Percentiles rank a stretch among this genome's conserved stretches.
phyloP scores from a whole-genome alignment of 2,797 vertebrate genomes.

The Ara ararauna region DNA sequence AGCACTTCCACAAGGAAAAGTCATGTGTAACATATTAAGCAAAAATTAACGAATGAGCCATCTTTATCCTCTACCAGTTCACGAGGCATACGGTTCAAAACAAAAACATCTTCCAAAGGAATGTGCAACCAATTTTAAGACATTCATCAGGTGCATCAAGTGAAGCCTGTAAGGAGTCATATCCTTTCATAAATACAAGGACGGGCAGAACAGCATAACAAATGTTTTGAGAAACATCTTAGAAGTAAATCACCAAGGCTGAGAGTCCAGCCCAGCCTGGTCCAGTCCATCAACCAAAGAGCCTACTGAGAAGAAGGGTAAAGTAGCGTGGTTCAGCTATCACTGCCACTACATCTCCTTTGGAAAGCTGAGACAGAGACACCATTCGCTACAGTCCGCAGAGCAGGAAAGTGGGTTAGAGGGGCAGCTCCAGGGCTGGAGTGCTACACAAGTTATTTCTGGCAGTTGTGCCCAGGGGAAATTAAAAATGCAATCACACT shows the following conservation, averaged over 20 bases:
- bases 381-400: fast-evolving
- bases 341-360: neutral
- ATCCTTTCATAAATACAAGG: neutral
- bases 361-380: neutral
- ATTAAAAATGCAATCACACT: neutral
- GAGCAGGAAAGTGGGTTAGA: neutral
- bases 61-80: neutral
- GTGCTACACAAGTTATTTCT: neutral
- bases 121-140: neutral
- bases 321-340: neutral
- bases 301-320: neutral
- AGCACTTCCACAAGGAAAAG: neutral
- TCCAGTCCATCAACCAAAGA: neutral
- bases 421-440: neutral
- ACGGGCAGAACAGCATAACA: neutral
- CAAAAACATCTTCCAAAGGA: neutral
- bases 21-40: neutral
- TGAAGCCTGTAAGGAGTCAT: neutral
- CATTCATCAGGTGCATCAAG: neutral
- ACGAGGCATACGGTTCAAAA: neutral
- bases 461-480: neutral
- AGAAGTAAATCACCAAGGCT: neutral
- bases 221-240: neutral
- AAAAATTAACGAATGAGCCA: neutral
- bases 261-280: neutral